Evolutionary conservation across 2,113 vertebrate genomes (phyloP), one percentile per base, ranked within the genome.

Genomic region (Porphyrio hochstetteri): DNA sequence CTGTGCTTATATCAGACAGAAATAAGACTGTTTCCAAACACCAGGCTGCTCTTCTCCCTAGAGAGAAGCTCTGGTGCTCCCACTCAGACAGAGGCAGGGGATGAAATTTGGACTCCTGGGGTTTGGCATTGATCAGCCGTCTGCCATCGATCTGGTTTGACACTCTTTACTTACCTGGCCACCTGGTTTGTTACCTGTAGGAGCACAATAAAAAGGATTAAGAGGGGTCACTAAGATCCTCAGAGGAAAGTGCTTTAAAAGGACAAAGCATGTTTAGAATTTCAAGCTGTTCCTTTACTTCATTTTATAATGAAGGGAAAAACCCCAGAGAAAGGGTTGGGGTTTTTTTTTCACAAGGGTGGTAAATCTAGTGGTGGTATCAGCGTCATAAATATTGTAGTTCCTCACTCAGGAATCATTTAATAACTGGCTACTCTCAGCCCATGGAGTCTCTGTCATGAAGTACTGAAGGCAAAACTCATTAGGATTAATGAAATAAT

Each of bases 401-500:
- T 55, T 89, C 67, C 28, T 92, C 50, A 33, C 76, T 68, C 80
- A 88, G 65, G 61, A 84, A 85, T 79, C 57, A 63, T 68, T 86
- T 87, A 89, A 67, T 79, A 89, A 69, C 63, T 80, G 63, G 50
- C 68, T 93, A 31, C 59, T 89, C 70, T 72, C 77, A 85, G 92
- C 40, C 50, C 35, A 16, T 65, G 77, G 19, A 84, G 17, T 69
- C 29, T 70, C 33, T 89, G 81, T 50, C 81, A 79, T 12, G 59
- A 92, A 15, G 25, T 36, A 16, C 44, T 9, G 28, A 87, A 93
- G 91, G 90, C 94, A 95, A 90, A 92, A 61, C 86, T 79, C 80
- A 84, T 90, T 92, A 96, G 69, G 86, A 79, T 92, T 84, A 79
- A 90, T 95, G 82, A 78, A 82, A 84, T 65, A 92, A 63, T 48